Evolutionary conservation across 2,888 invertebrate species (phyloP).

Genomic region (Synanthedon formicaeformis): DNA sequence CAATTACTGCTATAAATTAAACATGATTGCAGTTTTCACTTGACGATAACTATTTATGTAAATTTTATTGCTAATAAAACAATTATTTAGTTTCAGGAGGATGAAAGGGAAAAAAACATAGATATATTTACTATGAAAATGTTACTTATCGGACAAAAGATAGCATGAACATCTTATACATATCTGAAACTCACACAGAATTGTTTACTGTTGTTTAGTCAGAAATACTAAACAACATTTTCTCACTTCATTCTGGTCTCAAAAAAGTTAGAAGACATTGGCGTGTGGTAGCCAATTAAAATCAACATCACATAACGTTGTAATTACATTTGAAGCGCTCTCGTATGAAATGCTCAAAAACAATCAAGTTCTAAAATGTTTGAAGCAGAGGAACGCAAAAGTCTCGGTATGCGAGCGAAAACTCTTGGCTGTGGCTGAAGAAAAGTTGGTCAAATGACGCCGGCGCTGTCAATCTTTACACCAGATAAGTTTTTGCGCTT

Average conservation of each 20-base stretch:
- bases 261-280: neutral
- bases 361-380: neutral
- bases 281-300: neutral
- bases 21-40: slow-evolving; percentile 3
- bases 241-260: no score
- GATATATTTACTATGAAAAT: no score
- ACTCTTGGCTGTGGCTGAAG: neutral
- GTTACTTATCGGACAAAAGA: no score
- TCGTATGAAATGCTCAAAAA: neutral
- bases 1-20: slow-evolving; percentile 11
- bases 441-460: neutral
- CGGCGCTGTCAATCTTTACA: slow-evolving; percentile 31
- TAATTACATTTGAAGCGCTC: neutral
- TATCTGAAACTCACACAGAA: no score
- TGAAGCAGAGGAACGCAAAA: neutral
- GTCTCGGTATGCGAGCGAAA: neutral
- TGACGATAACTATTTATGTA: neutral
- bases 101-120: no score
- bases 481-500: slow-evolving; percentile 29
- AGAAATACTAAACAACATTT: no score
- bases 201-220: no score
- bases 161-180: no score
- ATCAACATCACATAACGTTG: neutral
- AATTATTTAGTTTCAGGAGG: no score
- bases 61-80: no score